Conservation (phyloP, 2,797 vertebrate species). For the Poecile montanus region DNA sequence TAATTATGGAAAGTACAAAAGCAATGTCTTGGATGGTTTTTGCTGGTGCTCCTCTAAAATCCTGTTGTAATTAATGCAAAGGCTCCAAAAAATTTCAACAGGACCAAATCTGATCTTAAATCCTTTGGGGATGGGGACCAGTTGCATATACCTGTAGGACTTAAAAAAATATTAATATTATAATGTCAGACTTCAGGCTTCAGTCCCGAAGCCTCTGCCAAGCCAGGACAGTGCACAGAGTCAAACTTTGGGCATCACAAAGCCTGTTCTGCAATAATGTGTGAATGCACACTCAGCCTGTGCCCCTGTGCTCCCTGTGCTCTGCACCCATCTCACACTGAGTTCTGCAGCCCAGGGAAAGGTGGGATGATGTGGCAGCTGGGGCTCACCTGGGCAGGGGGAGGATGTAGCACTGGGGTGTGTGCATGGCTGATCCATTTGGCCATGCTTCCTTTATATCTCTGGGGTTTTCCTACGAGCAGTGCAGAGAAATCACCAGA, state of each 20-base stretch:
- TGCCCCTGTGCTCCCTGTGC: background rate
- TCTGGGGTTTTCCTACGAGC: background rate
- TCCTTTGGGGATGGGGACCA: background rate
- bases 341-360: background rate
- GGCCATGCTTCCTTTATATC: fast-evolving
- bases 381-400: background rate
- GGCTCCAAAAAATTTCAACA: background rate
- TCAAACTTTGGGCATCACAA: background rate
- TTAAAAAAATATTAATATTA: background rate
- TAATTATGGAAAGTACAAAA: background rate
- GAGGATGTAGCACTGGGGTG: background rate
- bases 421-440: background rate
- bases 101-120: background rate
- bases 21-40: background rate
- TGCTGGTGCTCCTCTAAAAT: background rate
- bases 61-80: background rate
- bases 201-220: background rate
- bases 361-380: background rate
- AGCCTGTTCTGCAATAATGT: background rate
- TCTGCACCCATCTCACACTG: background rate
- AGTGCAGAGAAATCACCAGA: background rate
- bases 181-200: background rate
- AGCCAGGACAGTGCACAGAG: background rate
- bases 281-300: background rate
- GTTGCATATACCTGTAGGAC: background rate